Conservation (phyloP, 2,113 vertebrate species). For the Phalacrocorax carbo region DNA sequence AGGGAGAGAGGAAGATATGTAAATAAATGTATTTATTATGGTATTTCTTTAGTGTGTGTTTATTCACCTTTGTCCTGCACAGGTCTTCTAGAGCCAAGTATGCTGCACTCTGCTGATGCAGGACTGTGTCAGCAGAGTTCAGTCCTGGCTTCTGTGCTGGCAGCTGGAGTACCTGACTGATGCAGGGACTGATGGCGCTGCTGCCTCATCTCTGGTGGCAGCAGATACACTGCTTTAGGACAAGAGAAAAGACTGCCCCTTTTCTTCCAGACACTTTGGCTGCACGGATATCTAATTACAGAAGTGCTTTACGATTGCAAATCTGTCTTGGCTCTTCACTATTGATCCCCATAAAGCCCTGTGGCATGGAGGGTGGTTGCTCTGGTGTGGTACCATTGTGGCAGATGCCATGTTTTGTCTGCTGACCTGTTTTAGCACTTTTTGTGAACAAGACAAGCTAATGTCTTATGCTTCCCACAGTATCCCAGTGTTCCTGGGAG, state of each 20-base stretch:
- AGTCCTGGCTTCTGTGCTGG: not conserved
- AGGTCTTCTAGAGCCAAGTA: not conserved
- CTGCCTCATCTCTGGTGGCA: not conserved
- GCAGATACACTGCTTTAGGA: not conserved
- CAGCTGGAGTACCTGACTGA: not conserved
- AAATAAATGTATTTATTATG: conserved; percentile 8
- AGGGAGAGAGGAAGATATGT: not conserved
- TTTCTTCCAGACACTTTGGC: not conserved
- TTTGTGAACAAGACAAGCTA: not conserved
- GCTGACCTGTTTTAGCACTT: not conserved
- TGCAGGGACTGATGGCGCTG: not conserved
- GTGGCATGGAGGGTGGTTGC: not conserved
- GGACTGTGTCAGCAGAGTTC: not conserved
- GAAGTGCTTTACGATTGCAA: not conserved
- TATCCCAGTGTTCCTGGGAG: not conserved
- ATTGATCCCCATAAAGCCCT: not conserved
- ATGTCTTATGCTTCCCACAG: not conserved
- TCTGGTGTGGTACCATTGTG: not conserved
- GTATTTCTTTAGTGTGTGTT: not conserved
- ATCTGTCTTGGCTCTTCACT: not conserved
- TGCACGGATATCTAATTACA: not conserved
- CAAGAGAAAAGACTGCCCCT: not conserved
- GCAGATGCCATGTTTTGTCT: not conserved
- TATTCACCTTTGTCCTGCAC: not conserved
- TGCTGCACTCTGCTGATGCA: not conserved